A percentile compares a stretch with the other conserved stretches of the same genome.
phyloP scores from a whole-genome alignment of 2,113 vertebrate genomes.

The Thamnophis sirtalis region DNA sequence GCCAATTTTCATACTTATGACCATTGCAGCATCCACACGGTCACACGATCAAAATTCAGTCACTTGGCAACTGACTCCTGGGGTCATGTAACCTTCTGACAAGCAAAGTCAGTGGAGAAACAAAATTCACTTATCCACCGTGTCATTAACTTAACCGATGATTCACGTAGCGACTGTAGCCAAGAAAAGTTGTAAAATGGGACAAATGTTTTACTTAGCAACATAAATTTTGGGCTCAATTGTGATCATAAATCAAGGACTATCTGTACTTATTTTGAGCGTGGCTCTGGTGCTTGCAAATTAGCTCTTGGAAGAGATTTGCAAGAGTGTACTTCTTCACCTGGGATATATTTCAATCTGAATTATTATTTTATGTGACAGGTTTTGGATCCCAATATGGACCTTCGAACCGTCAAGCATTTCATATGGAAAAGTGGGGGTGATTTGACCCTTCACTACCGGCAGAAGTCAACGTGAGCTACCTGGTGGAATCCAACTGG shows the following conservation, averaged over 20 bases:
- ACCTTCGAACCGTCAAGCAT: slow-evolving; percentile 90
- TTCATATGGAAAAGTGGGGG: slow-evolving; percentile 99
- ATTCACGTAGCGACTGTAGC: neutral
- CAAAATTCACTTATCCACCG: neutral
- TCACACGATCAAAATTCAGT: neutral
- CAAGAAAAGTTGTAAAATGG: neutral
- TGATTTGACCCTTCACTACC: slow-evolving; percentile 96
- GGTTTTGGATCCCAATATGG: slow-evolving; percentile 98
- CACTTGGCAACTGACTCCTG: neutral
- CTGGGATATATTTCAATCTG: neutral
- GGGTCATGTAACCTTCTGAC: neutral
- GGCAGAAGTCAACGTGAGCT: slow-evolving; percentile 81
- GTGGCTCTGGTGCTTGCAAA: neutral
- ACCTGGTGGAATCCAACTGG: slow-evolving; percentile 1
- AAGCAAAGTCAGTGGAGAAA: neutral
- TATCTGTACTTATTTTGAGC: neutral
- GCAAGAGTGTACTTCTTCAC: neutral
- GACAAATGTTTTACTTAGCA: neutral
- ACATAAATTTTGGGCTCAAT: neutral
- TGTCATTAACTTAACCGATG: neutral
- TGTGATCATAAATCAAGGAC: neutral
- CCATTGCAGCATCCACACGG: neutral
- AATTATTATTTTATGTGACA: slow-evolving; percentile 42
- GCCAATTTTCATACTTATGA: neutral
- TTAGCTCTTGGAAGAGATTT: neutral